Evolutionary conservation across 2,888 invertebrate genomes (phyloP), one percentile per base, ranked within the genome.

Genomic region (Ischnura elegans): DNA sequence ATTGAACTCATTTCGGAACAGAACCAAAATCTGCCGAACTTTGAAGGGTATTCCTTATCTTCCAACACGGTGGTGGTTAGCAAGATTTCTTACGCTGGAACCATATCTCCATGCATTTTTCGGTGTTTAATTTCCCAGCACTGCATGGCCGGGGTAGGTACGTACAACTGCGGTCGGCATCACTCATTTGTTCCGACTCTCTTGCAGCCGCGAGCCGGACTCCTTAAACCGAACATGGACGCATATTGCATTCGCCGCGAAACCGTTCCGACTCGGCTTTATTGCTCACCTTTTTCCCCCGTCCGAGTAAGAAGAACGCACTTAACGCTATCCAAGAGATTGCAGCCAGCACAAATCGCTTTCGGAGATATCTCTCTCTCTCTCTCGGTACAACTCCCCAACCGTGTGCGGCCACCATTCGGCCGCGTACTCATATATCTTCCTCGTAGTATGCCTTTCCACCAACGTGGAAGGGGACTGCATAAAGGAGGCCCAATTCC

Each of bases 221-320:
- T 36, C 76, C 76, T 76, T 76, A 76, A 36, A 76, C 76, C 25
- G 76, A 76, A 76, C 76, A 76, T 76, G 76, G 76, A 29, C 76
- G 36, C 36, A 76, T 76, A 76, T 76, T 76, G 76, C 76, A 76
- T 76, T 36, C 36, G 6, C 76, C 29, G 36, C 76, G 76, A 36
- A 76, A 36, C 76, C 29, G 36, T n/a, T n/a, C 36, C 36, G 76
- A 10, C n/a, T 0, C 29, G 76, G 36, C 76, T n/a, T 51, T 47
- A 51, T 51, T 87, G 87, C 51, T 51, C 87, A 45, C 51, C 87
- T 87, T 51, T 87, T 47, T n/a, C n/a, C 45, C 29, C 13, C 87
- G 47, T 76, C 76, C 76, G 76, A 76, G 76, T 36, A 76, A 76
- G 76, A 76, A 76, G 76, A 76, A 76, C 76, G 76, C 36, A 76